Conservation (phyloP, 2,113 vertebrate genomes). For the Lycaon pictus region DNA sequence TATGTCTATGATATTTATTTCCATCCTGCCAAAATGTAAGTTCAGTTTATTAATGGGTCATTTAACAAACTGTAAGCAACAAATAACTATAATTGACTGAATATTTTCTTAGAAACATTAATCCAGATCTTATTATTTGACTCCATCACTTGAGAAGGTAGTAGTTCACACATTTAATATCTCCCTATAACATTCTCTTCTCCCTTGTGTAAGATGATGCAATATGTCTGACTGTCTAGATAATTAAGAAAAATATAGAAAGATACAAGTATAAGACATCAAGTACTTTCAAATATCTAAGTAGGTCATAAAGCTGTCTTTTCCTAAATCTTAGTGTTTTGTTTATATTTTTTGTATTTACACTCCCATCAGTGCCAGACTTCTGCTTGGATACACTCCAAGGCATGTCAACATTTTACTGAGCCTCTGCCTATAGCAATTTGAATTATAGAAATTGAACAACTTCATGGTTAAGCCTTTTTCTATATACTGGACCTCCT, state of each 20-base stretch:
- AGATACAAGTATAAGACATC: neutral
- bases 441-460: constrained; percentile 63
- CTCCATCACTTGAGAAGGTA: neutral
- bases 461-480: constrained; percentile 4
- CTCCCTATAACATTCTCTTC: neutral
- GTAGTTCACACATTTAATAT: neutral
- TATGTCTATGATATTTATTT: neutral
- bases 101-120: constrained; percentile 4
- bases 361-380: neutral
- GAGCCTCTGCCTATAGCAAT: neutral
- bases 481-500: constrained; percentile 52
- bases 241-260: constrained; percentile 33
- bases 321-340: constrained; percentile 52
- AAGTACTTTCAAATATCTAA: neutral
- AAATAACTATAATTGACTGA: neutral
- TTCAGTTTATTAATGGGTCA: neutral
- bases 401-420: constrained; percentile 52
- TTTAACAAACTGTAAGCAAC: neutral
- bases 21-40: neutral
- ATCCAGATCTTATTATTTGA: neutral
- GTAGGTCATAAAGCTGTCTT: neutral
- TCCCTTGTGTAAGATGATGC: neutral
- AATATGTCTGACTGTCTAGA: neutral
- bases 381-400: constrained; percentile 52
- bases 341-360: neutral